These are phyloP conservation scores for Ahaetulla prasina DNA, from an alignment of 2,113 vertebrate species.

Conservation along the genomic window DNA sequence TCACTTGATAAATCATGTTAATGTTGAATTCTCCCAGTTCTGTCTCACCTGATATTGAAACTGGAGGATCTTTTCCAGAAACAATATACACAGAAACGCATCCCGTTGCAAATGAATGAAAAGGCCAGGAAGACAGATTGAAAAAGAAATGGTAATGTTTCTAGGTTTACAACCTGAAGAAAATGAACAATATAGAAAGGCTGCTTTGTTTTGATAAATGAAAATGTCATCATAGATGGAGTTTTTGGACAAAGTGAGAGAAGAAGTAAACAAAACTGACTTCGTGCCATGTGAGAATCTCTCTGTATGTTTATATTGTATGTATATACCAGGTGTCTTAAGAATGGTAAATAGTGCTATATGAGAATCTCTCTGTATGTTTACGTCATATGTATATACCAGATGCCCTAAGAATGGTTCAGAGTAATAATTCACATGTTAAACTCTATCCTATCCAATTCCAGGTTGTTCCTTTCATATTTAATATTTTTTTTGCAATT, in stretches of 20 bases:
- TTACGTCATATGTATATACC: background rate
- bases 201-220: background rate
- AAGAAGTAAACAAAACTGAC: background rate
- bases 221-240: background rate
- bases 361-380: background rate
- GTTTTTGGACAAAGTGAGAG: background rate
- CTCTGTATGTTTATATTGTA: background rate
- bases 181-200: background rate
- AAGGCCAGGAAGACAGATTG: constrained; percentile 1
- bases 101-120: constrained; percentile 18
- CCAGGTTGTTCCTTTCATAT: background rate
- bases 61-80: background rate
- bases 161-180: background rate
- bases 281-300: background rate
- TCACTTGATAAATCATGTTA: background rate
- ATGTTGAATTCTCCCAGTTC: background rate
- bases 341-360: background rate
- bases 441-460: background rate
- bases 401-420: background rate
- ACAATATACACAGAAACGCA: background rate
- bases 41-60: background rate
- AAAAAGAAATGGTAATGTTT: background rate
- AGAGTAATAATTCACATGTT: background rate
- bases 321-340: background rate
- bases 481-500: background rate